Evolutionary conservation across 2,888 invertebrate species (phyloP), one percentile per base, ranked within the genome.

Genomic region (Agrochola litura): DNA sequence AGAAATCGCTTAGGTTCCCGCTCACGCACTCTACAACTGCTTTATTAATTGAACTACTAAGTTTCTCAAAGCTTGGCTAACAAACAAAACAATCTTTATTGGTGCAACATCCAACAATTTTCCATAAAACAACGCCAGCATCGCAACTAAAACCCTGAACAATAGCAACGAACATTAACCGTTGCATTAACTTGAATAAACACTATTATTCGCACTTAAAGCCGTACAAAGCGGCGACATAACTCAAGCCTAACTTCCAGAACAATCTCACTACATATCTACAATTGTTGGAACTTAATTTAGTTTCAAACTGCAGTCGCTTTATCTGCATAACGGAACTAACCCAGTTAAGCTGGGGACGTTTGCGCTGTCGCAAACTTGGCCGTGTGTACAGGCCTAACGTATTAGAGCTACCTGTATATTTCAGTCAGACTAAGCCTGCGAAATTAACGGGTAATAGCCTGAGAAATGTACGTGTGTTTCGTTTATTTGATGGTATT

Each of bases 311-410:
- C 89, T 93, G 89, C 91, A 90, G 83, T 75, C 79, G 73, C 76
- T 85, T 88, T 92, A 92, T 92, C 91, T 93, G 91, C 91, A 92
- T 91, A 90, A 89, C 83, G 78, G 88, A 88, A 87, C 85, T 84
- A 84, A 86, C 77, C 81, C 82, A 82, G 89, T 89, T 90, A 91
- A 91, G 89, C 91, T 87, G 41, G 58, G 86, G 84, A 83, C 82
- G 87, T 90, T 89, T 90, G 87, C 80, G 81, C 77, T 85, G 82
- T 81, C 78, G 79, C 82, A 82, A 81, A 83, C 85, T 86, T 61
- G 70, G 69, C 52, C 69, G 73, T 83, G 73, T 77, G 56, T 76
- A 70, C 76, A 75, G 73, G 73, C 80, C 79, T 82, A 83, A 83
- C 73, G 25, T 73, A 63, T 81, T 76, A 66, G 19, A 49, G 65